Evolutionary conservation across 2,113 vertebrate genomes (phyloP), one percentile per base, ranked within the genome.

Genomic region (Boulengeromyrus knoepffleri): DNA sequence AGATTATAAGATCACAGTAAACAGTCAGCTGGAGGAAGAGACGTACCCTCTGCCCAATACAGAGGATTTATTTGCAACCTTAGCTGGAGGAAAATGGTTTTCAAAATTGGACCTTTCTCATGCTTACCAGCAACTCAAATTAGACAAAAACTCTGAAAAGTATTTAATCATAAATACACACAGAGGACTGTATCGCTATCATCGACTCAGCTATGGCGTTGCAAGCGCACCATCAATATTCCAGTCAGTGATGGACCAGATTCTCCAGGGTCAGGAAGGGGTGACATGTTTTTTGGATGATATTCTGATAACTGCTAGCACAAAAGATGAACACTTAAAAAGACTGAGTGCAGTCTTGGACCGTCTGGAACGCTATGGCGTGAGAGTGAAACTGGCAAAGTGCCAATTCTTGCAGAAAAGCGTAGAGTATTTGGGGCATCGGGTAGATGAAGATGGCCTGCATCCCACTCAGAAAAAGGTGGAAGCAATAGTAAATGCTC

Each of bases 1-100:
- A 12, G 88, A 91, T 50, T 91, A 89, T 36, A 91, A 91, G 62
- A 85, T 91, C 1, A 92, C 53, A 13, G 62, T 90, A 10, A 90
- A 92, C 45, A 52, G 13, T 19, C 80, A 85, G 36, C 19, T 91
- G 21, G 24, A 90, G 2, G 87, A 19, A 21, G 89, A 90, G 17
- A 74, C 24, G 7, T 91, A 90, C 27, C 89, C 88, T 36, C 85
- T 88, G 7, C 87, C 89, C 19, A 91, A 88, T 19, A 85, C 50
- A 5, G 70, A 91, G 56, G 89, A 91, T 88, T 49, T 92, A 6
- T 92, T 91, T 50, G 52, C 90, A 19, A 85, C 83, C 36, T 31
- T 91, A 66, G 90, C 85, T n/a, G 88, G 89, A 31, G 88, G 85
- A 5, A 62, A 70, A 2, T 36, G 36, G 24, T 90, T 91, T 42